These are phyloP conservation scores for Plagiodera versicolora DNA, from an alignment of 2,888 invertebrate genomes.

Conservation along the genomic window DNA sequence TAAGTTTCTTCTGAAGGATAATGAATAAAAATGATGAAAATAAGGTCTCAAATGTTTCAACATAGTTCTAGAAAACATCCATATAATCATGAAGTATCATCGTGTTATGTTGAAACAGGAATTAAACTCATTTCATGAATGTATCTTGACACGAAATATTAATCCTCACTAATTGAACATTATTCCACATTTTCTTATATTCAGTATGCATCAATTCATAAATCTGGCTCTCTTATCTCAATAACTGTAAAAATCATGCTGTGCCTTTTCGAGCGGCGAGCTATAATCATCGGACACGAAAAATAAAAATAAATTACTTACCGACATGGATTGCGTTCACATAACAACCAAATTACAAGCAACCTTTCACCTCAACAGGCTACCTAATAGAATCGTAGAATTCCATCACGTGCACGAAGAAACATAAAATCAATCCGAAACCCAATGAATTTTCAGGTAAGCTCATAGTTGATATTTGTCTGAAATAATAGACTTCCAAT, in stretches of 20 bases:
- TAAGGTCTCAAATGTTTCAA: too few species aligned
- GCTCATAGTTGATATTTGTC: neutral
- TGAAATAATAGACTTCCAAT: neutral
- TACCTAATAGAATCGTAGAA: neutral
- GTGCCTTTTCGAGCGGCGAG: neutral
- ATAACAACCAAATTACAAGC: neutral
- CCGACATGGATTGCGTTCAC: neutral
- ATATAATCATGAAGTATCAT: too few species aligned
- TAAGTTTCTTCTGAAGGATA: too few species aligned
- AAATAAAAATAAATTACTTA: neutral
- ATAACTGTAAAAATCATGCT: neutral
- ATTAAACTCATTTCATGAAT: too few species aligned
- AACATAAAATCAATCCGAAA: neutral
- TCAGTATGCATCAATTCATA: neutral
- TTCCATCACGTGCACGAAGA: neutral
- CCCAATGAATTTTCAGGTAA: neutral
- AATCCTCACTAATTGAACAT: too few species aligned
- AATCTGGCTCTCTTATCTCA: neutral
- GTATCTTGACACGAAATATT: too few species aligned
- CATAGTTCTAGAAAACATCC: too few species aligned
- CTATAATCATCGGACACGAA: neutral
- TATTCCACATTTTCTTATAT: neutral
- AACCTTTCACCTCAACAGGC: neutral
- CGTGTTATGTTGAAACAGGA: too few species aligned
- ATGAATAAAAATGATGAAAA: too few species aligned